Evolutionary conservation across 2,888 invertebrate species (phyloP), one percentile per base, ranked within the genome.

Genomic region (Strigamia transsilvanica): DNA sequence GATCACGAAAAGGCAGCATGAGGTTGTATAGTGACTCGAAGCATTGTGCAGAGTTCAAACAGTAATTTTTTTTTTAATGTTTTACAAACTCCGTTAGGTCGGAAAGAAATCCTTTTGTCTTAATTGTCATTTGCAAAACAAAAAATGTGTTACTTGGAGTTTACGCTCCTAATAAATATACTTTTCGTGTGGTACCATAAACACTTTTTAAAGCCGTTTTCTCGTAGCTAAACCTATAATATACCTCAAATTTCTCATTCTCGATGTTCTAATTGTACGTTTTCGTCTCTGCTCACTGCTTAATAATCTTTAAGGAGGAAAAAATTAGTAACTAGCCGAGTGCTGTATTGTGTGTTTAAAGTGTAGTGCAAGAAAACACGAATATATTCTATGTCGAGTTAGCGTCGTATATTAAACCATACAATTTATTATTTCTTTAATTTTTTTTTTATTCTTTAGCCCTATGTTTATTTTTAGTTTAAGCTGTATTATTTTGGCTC

Each of bases 191-290:
- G 73, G 73, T 73, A 73, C 23, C 73, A 73, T 73, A 73, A 46
- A 81, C 66, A 42, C 81, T 81, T 81, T 56, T 81, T 41, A 77
- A 82, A 77, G 82, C 73, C 77, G 46, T 41, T 82, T 73, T 73
- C 73, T 73, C 73, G 73, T 73, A 73, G 73, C 23, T 73, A 73
- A 78, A 32, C 77, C 78, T 81, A 46, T 81, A 56, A 82, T 82
- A 82, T 82, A 82, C 82, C 81, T 66, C 81, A 73, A 82, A 32
- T 82, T 51, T 82, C 82, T 82, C 73, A 41, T 81, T 82, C 82
- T 82, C 77, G 82, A 41, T 82, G 82, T 82, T 82, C 73, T 73
- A 42, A 82, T 82, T 78, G 82, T 82, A 46, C 23, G 82, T 82
- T 51, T 73, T 21, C 27, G 82, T 82, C 82, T 38, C 82, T 81